These are phyloP conservation scores for Camelus dromedarius DNA, from an alignment of 2,113 vertebrate genomes.

Conservation along the genomic window DNA sequence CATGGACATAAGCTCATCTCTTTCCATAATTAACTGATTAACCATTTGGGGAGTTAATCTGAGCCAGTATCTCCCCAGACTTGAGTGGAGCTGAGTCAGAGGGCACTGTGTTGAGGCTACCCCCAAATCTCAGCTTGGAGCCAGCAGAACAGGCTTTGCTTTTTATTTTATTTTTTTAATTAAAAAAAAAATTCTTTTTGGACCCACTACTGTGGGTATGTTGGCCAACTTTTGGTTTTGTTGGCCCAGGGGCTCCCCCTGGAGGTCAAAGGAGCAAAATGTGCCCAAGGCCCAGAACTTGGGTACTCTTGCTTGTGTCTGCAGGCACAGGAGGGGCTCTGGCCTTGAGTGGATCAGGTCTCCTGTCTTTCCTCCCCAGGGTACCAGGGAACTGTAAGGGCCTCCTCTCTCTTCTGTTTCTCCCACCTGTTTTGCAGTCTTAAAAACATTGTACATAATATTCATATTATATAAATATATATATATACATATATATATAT, in stretches of 20 bases:
- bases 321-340: neutral
- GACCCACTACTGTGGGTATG: neutral
- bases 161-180: neutral
- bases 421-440: neutral
- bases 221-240: neutral
- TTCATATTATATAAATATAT: slow-evolving; percentile 10
- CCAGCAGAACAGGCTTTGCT: neutral
- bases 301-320: neutral
- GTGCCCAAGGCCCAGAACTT: neutral
- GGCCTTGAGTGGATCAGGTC: neutral
- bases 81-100: neutral
- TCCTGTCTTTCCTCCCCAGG: neutral
- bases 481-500: neutral
- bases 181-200: neutral
- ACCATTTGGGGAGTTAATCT: neutral
- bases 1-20: rapidly evolving
- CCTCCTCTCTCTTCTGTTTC: neutral
- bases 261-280: slow-evolving; percentile 55
- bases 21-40: neutral
- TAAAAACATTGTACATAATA: slow-evolving; percentile 68
- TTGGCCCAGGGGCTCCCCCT: slow-evolving; percentile 64
- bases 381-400: neutral
- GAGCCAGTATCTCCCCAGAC: slow-evolving; percentile 64
- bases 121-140: neutral
- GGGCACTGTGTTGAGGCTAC: neutral